A percentile compares a stretch with the other conserved stretches of the same genome.
Conservation (phyloP, 30 jellyfish, hydroid and myxozoan genomes). For the Aurelia coerulea region DNA sequence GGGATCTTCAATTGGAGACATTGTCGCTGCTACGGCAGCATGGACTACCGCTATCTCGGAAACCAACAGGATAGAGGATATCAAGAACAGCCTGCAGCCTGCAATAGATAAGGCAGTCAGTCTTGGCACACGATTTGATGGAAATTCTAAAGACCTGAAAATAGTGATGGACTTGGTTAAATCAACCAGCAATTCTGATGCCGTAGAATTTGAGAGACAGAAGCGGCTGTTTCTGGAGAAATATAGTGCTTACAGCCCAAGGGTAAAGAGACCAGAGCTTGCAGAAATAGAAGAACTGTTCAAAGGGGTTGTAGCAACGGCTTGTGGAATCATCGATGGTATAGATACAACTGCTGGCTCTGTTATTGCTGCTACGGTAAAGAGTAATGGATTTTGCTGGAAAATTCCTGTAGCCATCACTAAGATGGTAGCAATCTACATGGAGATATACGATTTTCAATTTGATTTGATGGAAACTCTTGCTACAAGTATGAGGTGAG, state of each 20-base stretch:
- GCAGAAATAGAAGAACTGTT: conserved; percentile 31
- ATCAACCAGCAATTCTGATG: no score
- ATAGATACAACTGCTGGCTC: conserved; percentile 7
- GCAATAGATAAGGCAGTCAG: no score
- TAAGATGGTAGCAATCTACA: conserved; percentile 17
- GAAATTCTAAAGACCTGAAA: no score
- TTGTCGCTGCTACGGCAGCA: conserved; percentile 16
- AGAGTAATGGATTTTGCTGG: conserved; percentile 15
- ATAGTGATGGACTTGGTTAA: no score
- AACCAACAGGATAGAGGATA: no score
- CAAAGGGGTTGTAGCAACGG: conserved; percentile 48
- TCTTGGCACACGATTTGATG: no score
- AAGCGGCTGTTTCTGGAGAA: no score
- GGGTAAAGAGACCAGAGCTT: conserved; percentile 51
- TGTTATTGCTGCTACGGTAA: not conserved
- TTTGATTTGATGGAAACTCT: conserved; percentile 54
- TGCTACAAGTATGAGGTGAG: conserved; percentile 24
- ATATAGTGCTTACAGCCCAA: conserved; percentile 18
- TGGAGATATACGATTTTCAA: conserved; percentile 33
- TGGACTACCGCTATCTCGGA: not conserved
- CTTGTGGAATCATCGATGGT: conserved; percentile 39
- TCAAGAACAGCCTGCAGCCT: no score
- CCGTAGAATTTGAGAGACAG: no score
- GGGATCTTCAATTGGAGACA: conserved; percentile 33
- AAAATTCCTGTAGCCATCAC: conserved; percentile 18